phyloP scores from a whole-genome alignment of 2,113 vertebrate genomes.

The Cyanoramphus novaezelandiae region DNA sequence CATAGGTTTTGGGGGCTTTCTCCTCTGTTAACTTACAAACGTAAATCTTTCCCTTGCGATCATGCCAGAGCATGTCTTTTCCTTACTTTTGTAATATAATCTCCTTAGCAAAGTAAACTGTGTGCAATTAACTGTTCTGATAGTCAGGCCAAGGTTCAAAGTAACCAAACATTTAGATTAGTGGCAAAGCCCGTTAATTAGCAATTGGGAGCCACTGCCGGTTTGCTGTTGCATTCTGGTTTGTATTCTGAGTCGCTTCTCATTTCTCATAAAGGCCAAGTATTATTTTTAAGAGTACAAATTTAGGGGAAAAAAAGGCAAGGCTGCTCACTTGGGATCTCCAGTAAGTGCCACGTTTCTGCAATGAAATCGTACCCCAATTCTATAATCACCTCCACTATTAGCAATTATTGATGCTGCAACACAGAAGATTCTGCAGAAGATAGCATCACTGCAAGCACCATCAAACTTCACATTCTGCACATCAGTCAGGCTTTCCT shows the following conservation, averaged over 20 bases:
- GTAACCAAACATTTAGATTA: background rate
- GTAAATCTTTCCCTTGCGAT: background rate
- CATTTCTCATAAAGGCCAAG: background rate
- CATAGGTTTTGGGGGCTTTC: background rate
- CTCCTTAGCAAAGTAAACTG: background rate
- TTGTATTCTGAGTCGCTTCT: background rate
- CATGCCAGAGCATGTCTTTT: background rate
- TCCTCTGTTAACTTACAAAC: background rate
- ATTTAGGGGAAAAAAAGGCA: background rate
- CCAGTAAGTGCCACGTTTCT: background rate
- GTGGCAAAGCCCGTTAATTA: background rate
- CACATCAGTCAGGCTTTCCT: background rate
- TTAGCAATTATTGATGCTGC: background rate
- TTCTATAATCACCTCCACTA: background rate
- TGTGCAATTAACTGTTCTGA: background rate
- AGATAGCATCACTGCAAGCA: background rate
- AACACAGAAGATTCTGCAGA: background rate
- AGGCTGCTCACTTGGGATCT: background rate
- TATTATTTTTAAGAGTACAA: background rate
- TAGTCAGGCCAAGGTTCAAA: conserved; percentile 27
- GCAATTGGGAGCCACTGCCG: background rate
- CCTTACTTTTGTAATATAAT: background rate
- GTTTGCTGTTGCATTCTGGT: background rate
- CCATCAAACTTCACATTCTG: background rate
- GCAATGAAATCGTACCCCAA: background rate